These are phyloP conservation scores for Chrysocyon brachyurus DNA, from an alignment of 2,797 vertebrate genomes.

Conservation along the genomic window DNA sequence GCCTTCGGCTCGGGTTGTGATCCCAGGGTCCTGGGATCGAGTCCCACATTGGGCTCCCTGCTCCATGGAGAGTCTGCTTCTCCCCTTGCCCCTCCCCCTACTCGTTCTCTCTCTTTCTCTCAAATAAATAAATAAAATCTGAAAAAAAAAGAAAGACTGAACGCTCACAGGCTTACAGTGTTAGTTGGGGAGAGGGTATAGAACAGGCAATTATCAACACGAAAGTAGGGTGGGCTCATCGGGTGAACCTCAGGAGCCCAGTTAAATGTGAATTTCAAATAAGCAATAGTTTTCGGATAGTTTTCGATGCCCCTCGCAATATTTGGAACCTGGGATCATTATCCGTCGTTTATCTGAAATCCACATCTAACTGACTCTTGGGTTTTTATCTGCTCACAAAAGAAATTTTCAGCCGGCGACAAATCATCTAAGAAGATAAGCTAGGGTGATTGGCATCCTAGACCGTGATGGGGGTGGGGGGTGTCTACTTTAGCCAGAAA, in stretches of 20 bases:
- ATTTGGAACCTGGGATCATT: background rate
- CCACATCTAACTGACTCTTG: background rate
- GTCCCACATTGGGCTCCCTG: no score
- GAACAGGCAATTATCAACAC: background rate
- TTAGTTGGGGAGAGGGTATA: no score
- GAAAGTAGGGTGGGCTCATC: background rate
- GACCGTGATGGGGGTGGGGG: accelerated
- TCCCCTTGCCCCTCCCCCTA: no score
- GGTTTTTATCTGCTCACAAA: background rate
- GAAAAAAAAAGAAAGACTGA: background rate
- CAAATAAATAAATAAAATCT: no score
- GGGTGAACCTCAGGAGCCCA: no score
- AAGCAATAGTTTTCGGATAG: background rate
- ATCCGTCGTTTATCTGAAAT: background rate
- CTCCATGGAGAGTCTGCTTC: no score
- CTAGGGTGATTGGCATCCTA: background rate
- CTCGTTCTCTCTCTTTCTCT: no score
- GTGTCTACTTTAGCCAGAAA: background rate
- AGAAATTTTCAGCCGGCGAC: background rate
- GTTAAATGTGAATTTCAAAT: background rate
- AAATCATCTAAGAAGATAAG: background rate
- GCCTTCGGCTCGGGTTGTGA: no score
- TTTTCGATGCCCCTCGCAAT: no score
- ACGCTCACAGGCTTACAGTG: background rate
- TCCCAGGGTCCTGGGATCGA: no score